Conservation (phyloP, 2,888 invertebrate species). For the Pelosia muscerda region DNA sequence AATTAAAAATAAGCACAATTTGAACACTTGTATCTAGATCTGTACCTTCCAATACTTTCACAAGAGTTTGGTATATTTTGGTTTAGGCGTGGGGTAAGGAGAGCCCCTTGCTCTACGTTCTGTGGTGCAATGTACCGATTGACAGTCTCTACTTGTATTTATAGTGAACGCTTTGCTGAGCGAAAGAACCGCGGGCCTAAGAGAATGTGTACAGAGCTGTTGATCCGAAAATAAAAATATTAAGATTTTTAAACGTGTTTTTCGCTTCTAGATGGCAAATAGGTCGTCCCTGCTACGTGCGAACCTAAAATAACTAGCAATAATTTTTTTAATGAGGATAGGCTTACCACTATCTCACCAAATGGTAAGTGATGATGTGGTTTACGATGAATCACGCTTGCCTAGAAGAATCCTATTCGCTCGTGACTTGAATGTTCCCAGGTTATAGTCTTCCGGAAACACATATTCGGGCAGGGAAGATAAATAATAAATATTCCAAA, state of each 20-base stretch:
- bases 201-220: conserved; percentile 68
- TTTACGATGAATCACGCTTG: no score
- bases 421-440: no score
- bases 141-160: conserved; percentile 71
- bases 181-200: conserved; percentile 48
- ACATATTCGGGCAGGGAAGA: no score
- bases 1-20: conserved; percentile 16
- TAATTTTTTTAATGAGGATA: background rate
- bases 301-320: background rate
- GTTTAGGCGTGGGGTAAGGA: conserved; percentile 66
- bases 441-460: no score
- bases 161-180: conserved; percentile 68
- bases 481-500: no score
- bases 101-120: conserved; percentile 70
- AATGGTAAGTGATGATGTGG: no score
- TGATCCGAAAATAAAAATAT: conserved; percentile 19
- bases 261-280: background rate
- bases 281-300: background rate
- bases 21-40: conserved; percentile 22
- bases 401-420: no score
- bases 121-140: conserved; percentile 76
- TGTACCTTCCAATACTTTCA: conserved; percentile 82
- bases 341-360: no score
- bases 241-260: background rate
- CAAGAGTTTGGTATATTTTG: conserved; percentile 63